Evolutionary conservation across 2,797 vertebrate genomes (phyloP), one percentile per base, ranked within the genome.

Genomic region (Enteromius fasciolatus): DNA sequence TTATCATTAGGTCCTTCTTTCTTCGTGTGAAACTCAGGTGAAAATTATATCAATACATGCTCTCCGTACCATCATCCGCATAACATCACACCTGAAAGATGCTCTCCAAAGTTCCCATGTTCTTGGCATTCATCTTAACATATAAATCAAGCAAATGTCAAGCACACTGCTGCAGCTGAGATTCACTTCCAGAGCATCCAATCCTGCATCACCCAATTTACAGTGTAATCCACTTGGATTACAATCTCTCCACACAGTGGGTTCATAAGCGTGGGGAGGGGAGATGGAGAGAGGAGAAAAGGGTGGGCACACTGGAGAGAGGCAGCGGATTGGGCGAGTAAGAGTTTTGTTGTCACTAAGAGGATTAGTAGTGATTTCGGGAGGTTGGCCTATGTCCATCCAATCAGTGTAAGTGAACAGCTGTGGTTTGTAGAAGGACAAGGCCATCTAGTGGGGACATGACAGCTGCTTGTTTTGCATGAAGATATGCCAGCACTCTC

Each of bases 301-400:
- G 68, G 85, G 78, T 52, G 74, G 66, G 76, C 36, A 85, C 28
- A 50, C 7, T 80, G 90, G 77, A 84, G 82, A 86, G 87, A 85
- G 54, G 82, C 83, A 84, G 86, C 63, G 89, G 92, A 93, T 92
- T 93, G 93, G 92, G 89, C 83, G 89, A 93, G 89, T 89, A 88
- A 88, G 87, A 91, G 88, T 91, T 94, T 92, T 87, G 94, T 89
- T 91, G 90, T 94, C 94, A 95, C 93, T 94, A 93, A 94, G 90
- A 84, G 95, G 96, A 97, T 97, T 97, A 96, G 70, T 86, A 93
- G 94, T 91, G 90, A 93, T 95, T 95, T 93, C 92, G 92, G 91
- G 91, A 94, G 94, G 95, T 86, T 90, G 93, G 90, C 83, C 90
- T 87, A n/a, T 23, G 83, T 78, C 86, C 84, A 78, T 91, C 93